A percentile compares a stretch with the other conserved stretches of the same genome.
Conservation (phyloP, 2,888 invertebrate genomes). For the Volucella inflata region DNA sequence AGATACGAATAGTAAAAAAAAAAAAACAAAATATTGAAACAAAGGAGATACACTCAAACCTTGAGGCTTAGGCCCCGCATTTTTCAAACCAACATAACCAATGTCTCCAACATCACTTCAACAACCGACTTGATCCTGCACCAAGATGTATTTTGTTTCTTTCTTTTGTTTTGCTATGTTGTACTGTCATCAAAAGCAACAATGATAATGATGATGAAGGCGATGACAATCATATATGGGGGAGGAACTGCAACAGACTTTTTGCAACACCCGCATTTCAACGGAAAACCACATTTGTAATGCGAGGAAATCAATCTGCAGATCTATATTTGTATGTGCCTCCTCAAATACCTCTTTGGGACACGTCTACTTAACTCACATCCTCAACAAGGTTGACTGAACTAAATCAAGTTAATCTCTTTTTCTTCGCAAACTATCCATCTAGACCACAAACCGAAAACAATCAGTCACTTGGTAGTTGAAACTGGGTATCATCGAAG, state of each 20-base stretch:
- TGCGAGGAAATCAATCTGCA: slow-evolving; percentile 71
- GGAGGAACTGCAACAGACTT: slow-evolving; percentile 2
- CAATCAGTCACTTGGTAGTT: slow-evolving; percentile 68
- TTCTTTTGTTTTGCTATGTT: background rate
- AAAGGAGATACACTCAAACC: slow-evolving; percentile 42
- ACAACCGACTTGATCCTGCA: slow-evolving; percentile 72
- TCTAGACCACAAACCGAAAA: slow-evolving; percentile 62
- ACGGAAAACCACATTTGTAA: slow-evolving; percentile 74
- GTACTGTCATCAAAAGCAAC: slow-evolving; percentile 24
- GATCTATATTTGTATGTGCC: slow-evolving; percentile 52
- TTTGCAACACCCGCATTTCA: slow-evolving; percentile 74
- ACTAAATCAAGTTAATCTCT: slow-evolving; percentile 59
- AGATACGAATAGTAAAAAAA: slow-evolving; percentile 20
- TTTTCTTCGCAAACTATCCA: slow-evolving; percentile 18
- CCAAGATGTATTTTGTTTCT: slow-evolving; percentile 60
- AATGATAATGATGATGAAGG: slow-evolving; percentile 15
- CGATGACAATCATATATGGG: slow-evolving; percentile 13
- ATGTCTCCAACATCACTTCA: slow-evolving; percentile 36
- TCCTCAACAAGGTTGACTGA: slow-evolving; percentile 71
- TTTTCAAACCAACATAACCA: slow-evolving; percentile 30
- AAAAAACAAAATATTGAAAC: slow-evolving; percentile 32
- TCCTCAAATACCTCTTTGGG: slow-evolving; percentile 22
- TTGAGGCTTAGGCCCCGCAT: slow-evolving; percentile 72
- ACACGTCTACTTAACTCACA: slow-evolving; percentile 46
- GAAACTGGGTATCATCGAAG: slow-evolving; percentile 42